Conservation (phyloP, 2,888 invertebrate genomes). For the Apodemia zela region DNA sequence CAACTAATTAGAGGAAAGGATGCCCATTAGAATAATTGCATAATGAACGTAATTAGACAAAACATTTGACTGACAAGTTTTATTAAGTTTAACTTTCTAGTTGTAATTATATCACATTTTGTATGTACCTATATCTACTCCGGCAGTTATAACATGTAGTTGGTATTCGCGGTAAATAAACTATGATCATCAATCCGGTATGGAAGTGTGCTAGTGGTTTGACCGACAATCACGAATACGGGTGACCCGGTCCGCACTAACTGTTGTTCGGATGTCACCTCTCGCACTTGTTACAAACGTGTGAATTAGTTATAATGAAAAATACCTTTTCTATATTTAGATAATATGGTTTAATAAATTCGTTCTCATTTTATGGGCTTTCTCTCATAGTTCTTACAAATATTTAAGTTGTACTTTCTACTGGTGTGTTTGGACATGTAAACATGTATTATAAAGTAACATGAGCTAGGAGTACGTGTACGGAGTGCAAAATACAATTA, state of each 20-base stretch:
- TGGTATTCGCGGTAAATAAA: conserved; percentile 25
- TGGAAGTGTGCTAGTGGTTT: conserved; percentile 55
- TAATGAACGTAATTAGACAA: conserved; percentile 9
- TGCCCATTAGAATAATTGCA: conserved; percentile 42
- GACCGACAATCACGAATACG: conserved; percentile 51
- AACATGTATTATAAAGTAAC: background rate
- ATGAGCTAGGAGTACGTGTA: too few species aligned
- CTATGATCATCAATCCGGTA: conserved; percentile 43
- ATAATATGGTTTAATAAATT: conserved; percentile 9
- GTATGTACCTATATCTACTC: background rate
- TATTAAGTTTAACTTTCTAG: conserved; percentile 8
- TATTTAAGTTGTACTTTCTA: conserved; percentile 5
- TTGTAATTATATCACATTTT: conserved; percentile 16
- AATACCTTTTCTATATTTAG: background rate
- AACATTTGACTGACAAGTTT: background rate
- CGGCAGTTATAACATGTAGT: background rate
- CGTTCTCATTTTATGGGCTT: background rate
- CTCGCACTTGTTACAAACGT: conserved; percentile 41
- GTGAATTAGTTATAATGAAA: conserved; percentile 7
- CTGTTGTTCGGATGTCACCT: conserved; percentile 68
- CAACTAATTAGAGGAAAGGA: conserved; percentile 62
- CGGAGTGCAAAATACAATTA: too few species aligned
- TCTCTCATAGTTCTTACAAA: conserved; percentile 7
- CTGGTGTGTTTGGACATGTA: background rate
- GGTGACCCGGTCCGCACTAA: conserved; percentile 73